Evolutionary conservation across 2,888 invertebrate genomes (phyloP), one percentile per base, ranked within the genome.

Genomic region (Busseola fusca): DNA sequence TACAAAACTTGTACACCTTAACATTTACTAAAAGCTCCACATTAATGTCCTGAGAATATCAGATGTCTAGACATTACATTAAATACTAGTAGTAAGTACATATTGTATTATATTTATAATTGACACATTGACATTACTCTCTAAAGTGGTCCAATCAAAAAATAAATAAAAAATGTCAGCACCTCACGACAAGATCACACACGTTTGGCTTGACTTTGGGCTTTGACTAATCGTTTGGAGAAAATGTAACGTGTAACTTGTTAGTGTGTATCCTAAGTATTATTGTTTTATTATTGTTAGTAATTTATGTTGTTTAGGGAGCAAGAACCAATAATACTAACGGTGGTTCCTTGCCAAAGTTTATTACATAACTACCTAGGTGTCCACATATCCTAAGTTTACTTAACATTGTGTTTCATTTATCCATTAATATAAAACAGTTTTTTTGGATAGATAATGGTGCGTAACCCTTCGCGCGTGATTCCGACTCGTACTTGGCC

Each of bases 61-160:
- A 69, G 52, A 72, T 3, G 76, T 83, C 80, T 76, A 77, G 72
- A 78, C 72, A 37, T 70, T 50, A 30, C 42, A 77, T 81, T 78
- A 74, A 65, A 67, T 48, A 69, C 69, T 69, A 69, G 62, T 64
- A 74, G 50, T 67, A 59, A 63, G 57, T 63, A 34, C 27, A 52
- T 25, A 10, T 25, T n/a, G n/a, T n/a, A n/a, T n/a, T n/a, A n/a
- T n/a, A n/a, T 42, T 70, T 62, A 62, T 67, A 69, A 69, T 68
- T 65, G 50, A 76, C 64, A 63, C 74, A 78, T 83, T 85, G 85
- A 84, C 84, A 84, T 85, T 81, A 80, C 18, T n/a, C 34, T 50
- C 0, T 62, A 60, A 74, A 76, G 42, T 64, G 52, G 56, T 57
- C 34, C 48, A 63, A 54, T 57, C 34, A 1, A 45, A 66, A 77